Evolutionary conservation across 2,797 vertebrate species (phyloP).

Genomic region (Dryobates pubescens): DNA sequence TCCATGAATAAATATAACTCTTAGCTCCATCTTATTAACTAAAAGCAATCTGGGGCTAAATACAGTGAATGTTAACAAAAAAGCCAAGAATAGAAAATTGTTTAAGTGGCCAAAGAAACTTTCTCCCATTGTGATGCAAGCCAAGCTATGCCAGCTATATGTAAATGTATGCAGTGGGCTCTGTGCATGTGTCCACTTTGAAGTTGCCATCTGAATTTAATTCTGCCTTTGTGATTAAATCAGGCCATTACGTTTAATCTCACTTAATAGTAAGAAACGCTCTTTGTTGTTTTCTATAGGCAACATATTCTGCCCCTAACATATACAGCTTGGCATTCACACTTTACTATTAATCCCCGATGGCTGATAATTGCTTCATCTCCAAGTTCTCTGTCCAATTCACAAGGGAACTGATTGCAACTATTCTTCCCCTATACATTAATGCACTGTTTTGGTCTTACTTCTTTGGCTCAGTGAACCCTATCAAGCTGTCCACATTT

Average conservation of each 20-base stretch:
- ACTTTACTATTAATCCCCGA: conserved; percentile 91
- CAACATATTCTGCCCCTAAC: conserved; percentile 93
- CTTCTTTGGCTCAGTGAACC: conserved; percentile 86
- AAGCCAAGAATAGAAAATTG: conserved; percentile 82
- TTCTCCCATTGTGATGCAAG: conserved; percentile 83
- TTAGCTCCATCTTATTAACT: conserved; percentile 71
- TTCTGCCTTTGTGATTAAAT: conserved; percentile 92
- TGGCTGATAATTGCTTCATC: conserved; percentile 93
- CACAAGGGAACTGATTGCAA: conserved; percentile 88
- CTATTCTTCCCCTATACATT: conserved; percentile 85
- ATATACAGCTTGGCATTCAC: conserved; percentile 90
- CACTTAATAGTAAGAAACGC: conserved; percentile 96
- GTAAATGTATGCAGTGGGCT: conserved; percentile 92
- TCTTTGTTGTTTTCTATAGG: conserved; percentile 93
- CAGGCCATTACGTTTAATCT: conserved; percentile 98
- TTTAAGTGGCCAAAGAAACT: conserved; percentile 88
- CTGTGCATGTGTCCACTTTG: conserved; percentile 89
- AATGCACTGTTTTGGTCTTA: conserved; percentile 86
- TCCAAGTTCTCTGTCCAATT: conserved; percentile 92
- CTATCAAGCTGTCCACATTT: conserved; percentile 93
- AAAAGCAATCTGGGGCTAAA: conserved; percentile 77
- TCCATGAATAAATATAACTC: conserved; percentile 79
- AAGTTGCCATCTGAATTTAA: conserved; percentile 90
- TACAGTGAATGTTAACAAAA: conserved; percentile 78
- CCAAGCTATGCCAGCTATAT: conserved; percentile 96